These are phyloP conservation scores for Pyxicephalus adspersus DNA, from an alignment of 2,113 vertebrate genomes.

Conservation along the genomic window DNA sequence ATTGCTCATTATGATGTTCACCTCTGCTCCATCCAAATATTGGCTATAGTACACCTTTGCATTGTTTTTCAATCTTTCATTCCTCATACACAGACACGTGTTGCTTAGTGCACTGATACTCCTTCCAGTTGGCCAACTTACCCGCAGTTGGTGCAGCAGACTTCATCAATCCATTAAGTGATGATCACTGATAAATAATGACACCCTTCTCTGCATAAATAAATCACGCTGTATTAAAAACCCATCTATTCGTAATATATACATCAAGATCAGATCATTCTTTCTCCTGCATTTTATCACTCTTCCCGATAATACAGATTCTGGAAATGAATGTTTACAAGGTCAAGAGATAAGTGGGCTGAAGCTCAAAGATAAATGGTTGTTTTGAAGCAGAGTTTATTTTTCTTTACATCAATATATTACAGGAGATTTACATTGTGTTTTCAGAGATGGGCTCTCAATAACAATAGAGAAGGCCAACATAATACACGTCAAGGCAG, in stretches of 20 bases:
- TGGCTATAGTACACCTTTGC: no score
- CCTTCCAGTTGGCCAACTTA: no score
- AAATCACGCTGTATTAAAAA: no score
- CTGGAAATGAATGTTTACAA: constrained; percentile 6
- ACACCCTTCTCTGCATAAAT: background rate
- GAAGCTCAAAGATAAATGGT: constrained; percentile 23
- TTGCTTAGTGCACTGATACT: no score
- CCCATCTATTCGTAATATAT: background rate
- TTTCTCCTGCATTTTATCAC: background rate
- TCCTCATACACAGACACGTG: no score
- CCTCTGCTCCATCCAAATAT: no score
- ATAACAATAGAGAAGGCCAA: background rate
- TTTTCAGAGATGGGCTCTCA: background rate
- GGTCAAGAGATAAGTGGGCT: constrained; percentile 34
- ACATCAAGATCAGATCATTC: constrained; percentile 9
- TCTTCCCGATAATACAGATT: background rate
- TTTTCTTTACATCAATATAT: constrained; percentile 26
- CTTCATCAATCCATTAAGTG: no score
- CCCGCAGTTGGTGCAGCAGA: no score
- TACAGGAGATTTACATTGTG: constrained; percentile 19
- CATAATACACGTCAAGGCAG: constrained; percentile 17
- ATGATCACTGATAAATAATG: background rate
- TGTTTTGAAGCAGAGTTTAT: constrained; percentile 5
- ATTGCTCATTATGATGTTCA: no score
- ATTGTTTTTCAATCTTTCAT: no score